Conservation (phyloP, 2,888 invertebrate genomes). For the Andricus quercusramuli region DNA sequence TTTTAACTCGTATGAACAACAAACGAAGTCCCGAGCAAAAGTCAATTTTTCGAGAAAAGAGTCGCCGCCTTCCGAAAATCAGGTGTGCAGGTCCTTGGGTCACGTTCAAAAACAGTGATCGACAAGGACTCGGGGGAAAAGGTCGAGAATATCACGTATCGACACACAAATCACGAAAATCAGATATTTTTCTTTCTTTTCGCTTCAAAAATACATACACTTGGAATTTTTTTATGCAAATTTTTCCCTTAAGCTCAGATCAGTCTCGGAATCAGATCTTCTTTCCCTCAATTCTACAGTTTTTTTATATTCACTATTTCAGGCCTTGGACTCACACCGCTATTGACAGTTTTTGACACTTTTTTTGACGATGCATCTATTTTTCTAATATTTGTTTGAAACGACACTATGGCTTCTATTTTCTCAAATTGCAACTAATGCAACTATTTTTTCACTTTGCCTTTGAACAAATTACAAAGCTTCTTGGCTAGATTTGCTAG, state of each 20-base stretch:
- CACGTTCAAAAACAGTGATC: conserved; percentile 69
- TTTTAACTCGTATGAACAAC: conserved; percentile 66
- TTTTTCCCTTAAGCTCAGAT: not conserved
- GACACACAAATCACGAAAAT: conserved; percentile 22
- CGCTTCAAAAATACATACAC: not conserved
- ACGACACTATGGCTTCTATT: no score
- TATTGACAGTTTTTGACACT: no score
- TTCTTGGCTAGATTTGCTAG: no score
- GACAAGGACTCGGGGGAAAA: conserved; percentile 34
- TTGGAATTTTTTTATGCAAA: conserved; percentile 1
- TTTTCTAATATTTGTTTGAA: no score
- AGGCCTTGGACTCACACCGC: no score
- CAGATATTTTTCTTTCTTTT: conserved; percentile 26
- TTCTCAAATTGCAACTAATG: no score
- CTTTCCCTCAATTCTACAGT: no score
- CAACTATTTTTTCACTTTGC: no score
- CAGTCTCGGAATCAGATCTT: not conserved
- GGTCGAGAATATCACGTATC: conserved; percentile 37
- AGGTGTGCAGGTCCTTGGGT: conserved; percentile 63
- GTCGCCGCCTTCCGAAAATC: conserved; percentile 61
- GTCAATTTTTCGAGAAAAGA: conserved; percentile 62
- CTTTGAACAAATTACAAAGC: no score
- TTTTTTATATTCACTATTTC: no score
- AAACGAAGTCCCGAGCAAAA: conserved; percentile 62
- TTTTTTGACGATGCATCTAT: no score